Conservation (phyloP, 2,888 invertebrate genomes). For the Acleris cristana region DNA sequence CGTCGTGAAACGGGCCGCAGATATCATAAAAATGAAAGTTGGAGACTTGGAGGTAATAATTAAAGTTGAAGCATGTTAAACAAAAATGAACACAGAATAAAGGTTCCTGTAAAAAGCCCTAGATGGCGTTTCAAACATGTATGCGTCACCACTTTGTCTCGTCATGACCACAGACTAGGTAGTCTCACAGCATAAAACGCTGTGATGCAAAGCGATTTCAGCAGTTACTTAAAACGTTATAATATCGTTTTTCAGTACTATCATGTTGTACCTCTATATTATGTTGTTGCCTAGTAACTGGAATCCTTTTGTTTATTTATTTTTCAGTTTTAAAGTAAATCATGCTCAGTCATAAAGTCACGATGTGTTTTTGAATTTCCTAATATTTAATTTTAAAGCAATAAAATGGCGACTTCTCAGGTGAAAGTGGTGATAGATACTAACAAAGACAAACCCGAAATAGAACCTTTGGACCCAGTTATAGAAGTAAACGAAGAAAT, state of each 20-base stretch:
- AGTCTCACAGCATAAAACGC: not conserved
- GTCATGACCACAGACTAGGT: too few species aligned
- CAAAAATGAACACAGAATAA: too few species aligned
- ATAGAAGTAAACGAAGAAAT: slow-evolving; percentile 74
- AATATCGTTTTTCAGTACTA: not conserved
- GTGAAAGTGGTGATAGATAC: not conserved
- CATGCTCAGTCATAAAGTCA: too few species aligned
- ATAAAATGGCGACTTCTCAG: slow-evolving; percentile 5
- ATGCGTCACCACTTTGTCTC: too few species aligned
- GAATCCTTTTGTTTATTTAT: slow-evolving; percentile 14
- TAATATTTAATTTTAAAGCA: not conserved
- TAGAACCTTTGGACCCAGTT: slow-evolving; percentile 64
- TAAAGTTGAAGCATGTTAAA: too few species aligned
- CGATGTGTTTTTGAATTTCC: not conserved
- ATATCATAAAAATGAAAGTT: too few species aligned
- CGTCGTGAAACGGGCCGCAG: too few species aligned
- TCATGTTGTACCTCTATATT: not conserved
- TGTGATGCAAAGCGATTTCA: slow-evolving; percentile 3
- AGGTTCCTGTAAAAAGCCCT: too few species aligned
- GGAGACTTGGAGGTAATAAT: too few species aligned
- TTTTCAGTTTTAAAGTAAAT: slow-evolving; percentile 1
- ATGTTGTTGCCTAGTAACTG: slow-evolving; percentile 23
- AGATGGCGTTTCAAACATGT: too few species aligned
- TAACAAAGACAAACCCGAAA: slow-evolving; percentile 55
- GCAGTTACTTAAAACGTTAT: slow-evolving; percentile 5